Base-by-base conservation (phyloP, 2,888 invertebrate genomes). In the Atrina japonica region DNA sequence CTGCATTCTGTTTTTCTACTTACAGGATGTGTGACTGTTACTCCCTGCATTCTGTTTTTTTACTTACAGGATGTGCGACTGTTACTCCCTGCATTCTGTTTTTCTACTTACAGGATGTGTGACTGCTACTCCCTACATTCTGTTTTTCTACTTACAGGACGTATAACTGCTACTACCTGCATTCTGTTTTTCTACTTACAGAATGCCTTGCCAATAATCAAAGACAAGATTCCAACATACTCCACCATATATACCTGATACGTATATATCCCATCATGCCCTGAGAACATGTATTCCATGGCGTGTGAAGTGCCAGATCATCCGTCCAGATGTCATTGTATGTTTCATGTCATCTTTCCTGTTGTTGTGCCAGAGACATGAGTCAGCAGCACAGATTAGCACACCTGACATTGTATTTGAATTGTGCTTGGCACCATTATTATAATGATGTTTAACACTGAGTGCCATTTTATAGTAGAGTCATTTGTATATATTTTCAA, bases 181-280 rank as follows among this genome's bases (percentile, higher is more conserved):
- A n/a, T 3, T 30, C 40, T 65, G 53, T 58, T 3, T 47, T 25
- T 41, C 1, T 41, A 25, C n/a, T 82, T 85, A 6, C 79, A 88
- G 88, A 89, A 89, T 52, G 81, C 85, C 18, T 71, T 88, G 45
- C 80, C 84, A 30, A 72, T 87, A 23, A 89, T 90, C 63, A 90
- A 90, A 74, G 75, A 85, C n/a, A 90, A 90, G 68, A 83, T 89
- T 60, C 90, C 90, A 68, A 89, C 88, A 9, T 90, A 90, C 67
- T 83, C 83, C 5, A 88, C 88, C 3, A 84, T 88, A 70, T 84
- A 79, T 77, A 80, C 80, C 53, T 53, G 53, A 53, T 0, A n/a
- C 21, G 3, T 30, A 11, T n/a, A 2, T 29, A 30, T 53, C 18
- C 9, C 23, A 14, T n/a, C 16, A 18, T 78, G n/a, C n/a, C n/a